These are phyloP conservation scores for Tridacna gigas DNA, from an alignment of 2,888 invertebrate species.

Conservation along the genomic window DNA sequence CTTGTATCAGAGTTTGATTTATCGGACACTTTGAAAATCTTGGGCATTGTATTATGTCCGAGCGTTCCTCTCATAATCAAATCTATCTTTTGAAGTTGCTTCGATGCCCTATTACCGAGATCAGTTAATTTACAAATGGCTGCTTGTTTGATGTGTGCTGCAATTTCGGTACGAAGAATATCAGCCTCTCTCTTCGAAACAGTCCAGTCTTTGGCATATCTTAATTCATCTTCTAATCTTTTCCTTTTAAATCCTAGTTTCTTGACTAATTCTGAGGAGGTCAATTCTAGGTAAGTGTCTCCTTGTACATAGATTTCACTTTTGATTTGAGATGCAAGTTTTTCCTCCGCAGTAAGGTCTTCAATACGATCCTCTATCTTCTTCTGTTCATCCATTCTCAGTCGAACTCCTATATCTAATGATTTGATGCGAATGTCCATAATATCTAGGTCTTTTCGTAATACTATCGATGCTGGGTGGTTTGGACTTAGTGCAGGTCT, in stretches of 20 bases:
- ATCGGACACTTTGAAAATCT: conserved; percentile 58
- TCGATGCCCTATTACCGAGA: conserved; percentile 46
- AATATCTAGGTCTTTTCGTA: conserved; percentile 60
- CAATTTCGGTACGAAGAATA: conserved; percentile 42
- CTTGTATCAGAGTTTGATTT: conserved; percentile 29
- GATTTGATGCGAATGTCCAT: conserved; percentile 59
- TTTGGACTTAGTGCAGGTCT: conserved; percentile 43
- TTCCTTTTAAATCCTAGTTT: conserved; percentile 48
- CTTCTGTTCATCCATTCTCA: conserved; percentile 56
- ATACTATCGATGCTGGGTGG: conserved; percentile 38
- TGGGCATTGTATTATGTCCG: conserved; percentile 48
- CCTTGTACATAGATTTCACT: conserved; percentile 60
- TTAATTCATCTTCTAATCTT: conserved; percentile 46
- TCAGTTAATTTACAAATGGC: conserved; percentile 56
- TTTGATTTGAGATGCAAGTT: conserved; percentile 53
- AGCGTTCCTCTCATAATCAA: conserved; percentile 55
- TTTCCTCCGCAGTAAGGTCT: conserved; percentile 40
- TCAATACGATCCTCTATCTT: conserved; percentile 52
- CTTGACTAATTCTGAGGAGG: conserved; percentile 51
- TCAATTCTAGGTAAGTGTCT: conserved; percentile 57
- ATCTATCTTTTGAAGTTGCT: conserved; percentile 62
- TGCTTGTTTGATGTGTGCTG: conserved; percentile 57
- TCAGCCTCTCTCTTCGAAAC: conserved; percentile 53
- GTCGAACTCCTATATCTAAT: conserved; percentile 50
- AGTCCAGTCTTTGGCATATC: conserved; percentile 53